phyloP scores from a whole-genome alignment of 92 coral and sea anemone species.

The Palythoa grandis region DNA sequence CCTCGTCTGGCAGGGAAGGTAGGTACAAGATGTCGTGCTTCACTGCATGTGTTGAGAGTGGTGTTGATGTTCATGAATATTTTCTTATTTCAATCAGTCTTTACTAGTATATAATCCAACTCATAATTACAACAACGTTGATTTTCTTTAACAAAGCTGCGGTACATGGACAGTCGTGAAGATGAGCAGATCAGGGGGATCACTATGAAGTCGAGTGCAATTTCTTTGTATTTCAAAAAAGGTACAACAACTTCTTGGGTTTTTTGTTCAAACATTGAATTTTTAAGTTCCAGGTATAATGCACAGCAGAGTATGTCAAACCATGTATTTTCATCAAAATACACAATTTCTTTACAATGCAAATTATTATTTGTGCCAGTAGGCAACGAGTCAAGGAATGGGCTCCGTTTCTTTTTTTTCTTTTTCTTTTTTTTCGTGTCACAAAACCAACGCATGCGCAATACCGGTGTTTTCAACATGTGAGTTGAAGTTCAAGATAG shows the following conservation, averaged over 20 bases:
- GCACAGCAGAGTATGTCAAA: too few species aligned
- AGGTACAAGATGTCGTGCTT: too few species aligned
- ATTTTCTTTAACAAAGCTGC: conserved; percentile 55
- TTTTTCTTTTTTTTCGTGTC: too few species aligned
- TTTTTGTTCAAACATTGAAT: background rate
- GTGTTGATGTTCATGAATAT: background rate
- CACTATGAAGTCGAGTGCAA: conserved; percentile 99
- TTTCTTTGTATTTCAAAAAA: conserved; percentile 70
- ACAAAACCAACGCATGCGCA: too few species aligned
- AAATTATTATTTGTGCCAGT: too few species aligned
- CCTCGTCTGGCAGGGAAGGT: conserved; percentile 96
- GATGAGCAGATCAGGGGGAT: conserved; percentile 99
- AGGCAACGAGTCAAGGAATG: too few species aligned
- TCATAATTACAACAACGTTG: background rate
- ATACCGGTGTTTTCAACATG: too few species aligned
- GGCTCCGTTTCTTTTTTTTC: too few species aligned
- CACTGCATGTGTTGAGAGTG: background rate
- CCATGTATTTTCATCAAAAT: too few species aligned
- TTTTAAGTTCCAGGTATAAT: background rate
- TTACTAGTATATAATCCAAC: background rate
- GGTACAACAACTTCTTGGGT: background rate
- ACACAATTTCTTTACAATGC: too few species aligned
- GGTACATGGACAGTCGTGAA: conserved; percentile 96
- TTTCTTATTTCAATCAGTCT: too few species aligned
- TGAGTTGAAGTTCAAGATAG: too few species aligned